Base-by-base conservation (phyloP, 2,888 invertebrate genomes). In the Pharmacophagus antenor region DNA sequence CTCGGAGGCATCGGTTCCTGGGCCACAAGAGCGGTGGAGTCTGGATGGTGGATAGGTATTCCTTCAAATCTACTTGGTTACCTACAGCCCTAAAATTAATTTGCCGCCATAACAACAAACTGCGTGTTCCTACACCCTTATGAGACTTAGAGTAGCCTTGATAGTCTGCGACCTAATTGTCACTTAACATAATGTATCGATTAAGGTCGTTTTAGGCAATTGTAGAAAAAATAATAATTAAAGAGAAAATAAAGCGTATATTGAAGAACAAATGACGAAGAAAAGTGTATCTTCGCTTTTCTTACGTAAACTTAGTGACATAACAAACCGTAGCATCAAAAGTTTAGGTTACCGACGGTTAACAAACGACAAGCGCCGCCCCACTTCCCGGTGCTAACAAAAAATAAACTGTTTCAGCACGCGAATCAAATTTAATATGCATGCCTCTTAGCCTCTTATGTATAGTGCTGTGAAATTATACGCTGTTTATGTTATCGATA, bases 391-490 rank as follows among this genome's bases (percentile, higher is more conserved):
- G 65, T 66, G 71, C 25, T 60, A 56, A 60, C 59, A 60, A 60
- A 60, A 75, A 77, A 77, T 74, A 75, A 70, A 74, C 67, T 69
- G 70, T 74, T 77, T 74, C 68, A 76, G 70, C 80, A 75, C 78
- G 77, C 77, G 76, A 78, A 78, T 76, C 75, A 70, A 60, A 60
- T 60, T 76, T 75, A 72, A 76, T 77, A 81, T 80, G 76, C 76
- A 80, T 72, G 70, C 72, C 73, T 73, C 67, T 73, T 71, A 72
- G 66, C 67, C 68, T 65, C 55, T 60, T 44, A 49, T 59, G 55
- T 31, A 54, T 65, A 70, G 69, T 65, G 72, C 55, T 70, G 77
- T 63, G 71, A 59, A 58, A 55, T 60, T 41, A 49, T 53, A 20
- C 22, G 18, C n/a, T 18, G 7, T 8, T 18, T 15, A 31, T 27